Evolutionary conservation across 2,888 invertebrate genomes (phyloP), one percentile per base, ranked within the genome.

Genomic region (Chrysolina haemoptera): DNA sequence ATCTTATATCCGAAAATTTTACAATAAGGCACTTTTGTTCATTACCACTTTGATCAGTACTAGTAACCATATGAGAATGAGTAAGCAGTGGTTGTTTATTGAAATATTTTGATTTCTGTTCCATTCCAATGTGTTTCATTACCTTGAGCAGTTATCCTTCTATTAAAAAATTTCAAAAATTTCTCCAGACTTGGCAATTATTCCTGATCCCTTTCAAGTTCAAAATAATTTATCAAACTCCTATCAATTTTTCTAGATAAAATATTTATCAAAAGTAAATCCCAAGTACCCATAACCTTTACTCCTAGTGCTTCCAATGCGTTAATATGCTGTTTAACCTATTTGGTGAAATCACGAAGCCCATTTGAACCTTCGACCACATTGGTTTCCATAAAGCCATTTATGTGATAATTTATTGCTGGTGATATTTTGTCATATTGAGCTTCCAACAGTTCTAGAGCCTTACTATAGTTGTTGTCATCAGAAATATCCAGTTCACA

Each of bases 161-260:
- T 62, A 43, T 68, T 62, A 20, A 62, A 68, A 43, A 64, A 70
- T 22, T 50, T 10, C 16, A 70, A 64, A 64, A 55, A 70, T 3
- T 8, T 35, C 40, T 64, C 18, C 12, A 70, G 18, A 14, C 53
- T 70, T 50, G 55, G 63, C 14, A 35, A 59, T 43, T 12, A 14
- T 14, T 59, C 41, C 27, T 46, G 12, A 20, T 66, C 59, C 16
- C 46, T 46, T 71, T 63, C 62, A 20, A 64, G 46, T 94, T 94
- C 86, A 48, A 85, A 83, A 76, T 68, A 11, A 70, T 35, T 70
- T 18, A 20, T 62, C 16, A 50, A 35, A 46, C 63, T 62, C 8
- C 40, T 48, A 14, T 68, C 53, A n/a, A 68, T 11, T 10, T 68
- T 48, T 50, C 35, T 40, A 50, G 12, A 67, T 5, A 50, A 65